Conservation (phyloP, 2,888 invertebrate genomes). For the Eumerus sabulonum region DNA sequence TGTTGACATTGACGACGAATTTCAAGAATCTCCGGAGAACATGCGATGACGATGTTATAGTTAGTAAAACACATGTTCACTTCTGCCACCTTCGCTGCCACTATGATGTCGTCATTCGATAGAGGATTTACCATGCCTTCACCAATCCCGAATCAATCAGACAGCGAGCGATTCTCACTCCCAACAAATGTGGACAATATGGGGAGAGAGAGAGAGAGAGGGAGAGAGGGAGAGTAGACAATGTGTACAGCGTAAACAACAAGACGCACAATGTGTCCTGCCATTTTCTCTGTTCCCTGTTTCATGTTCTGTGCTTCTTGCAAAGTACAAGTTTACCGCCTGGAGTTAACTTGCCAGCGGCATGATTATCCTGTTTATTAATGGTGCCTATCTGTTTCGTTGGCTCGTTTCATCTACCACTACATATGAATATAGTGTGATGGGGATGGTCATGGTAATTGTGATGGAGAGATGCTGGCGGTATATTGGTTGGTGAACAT, state of each 20-base stretch:
- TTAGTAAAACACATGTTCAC: slow-evolving; percentile 58
- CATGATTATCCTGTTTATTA: slow-evolving; percentile 63
- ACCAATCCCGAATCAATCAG: slow-evolving; percentile 1
- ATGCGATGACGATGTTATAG: slow-evolving; percentile 32
- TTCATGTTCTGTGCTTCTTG: slow-evolving; percentile 48
- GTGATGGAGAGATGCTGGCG: slow-evolving; percentile 5
- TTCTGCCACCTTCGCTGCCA: slow-evolving; percentile 16
- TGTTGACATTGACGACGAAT: slow-evolving; percentile 56
- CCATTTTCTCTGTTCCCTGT: slow-evolving; percentile 52
- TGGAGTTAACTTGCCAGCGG: slow-evolving; percentile 62
- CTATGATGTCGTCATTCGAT: not conserved
- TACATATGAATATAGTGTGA: no score
- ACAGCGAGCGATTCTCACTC: slow-evolving; percentile 14
- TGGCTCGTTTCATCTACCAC: not conserved
- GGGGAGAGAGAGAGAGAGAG: slow-evolving; percentile 52
- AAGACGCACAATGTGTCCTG: slow-evolving; percentile 66
- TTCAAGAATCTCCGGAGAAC: slow-evolving; percentile 28
- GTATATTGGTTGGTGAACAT: slow-evolving; percentile 50
- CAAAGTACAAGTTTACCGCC: slow-evolving; percentile 66
- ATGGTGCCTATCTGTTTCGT: slow-evolving; percentile 47
- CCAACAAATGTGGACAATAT: slow-evolving; percentile 51
- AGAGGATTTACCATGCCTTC: not conserved
- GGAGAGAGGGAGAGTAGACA: slow-evolving; percentile 54
- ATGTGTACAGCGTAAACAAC: slow-evolving; percentile 56
- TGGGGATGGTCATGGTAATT: no score